phyloP scores from a whole-genome alignment of 2,797 vertebrate species.

The Alauda arvensis region DNA sequence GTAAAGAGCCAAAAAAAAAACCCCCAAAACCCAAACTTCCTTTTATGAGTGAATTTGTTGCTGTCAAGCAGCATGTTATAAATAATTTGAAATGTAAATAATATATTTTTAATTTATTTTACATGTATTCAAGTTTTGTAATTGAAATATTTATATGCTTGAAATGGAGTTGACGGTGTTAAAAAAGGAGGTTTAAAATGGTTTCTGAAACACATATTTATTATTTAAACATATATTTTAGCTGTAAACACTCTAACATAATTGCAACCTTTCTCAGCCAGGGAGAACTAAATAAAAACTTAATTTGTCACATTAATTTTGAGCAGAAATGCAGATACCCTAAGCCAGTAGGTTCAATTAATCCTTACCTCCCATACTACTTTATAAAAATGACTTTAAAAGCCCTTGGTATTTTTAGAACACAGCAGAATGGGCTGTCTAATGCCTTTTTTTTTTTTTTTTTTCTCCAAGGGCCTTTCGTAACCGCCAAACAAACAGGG shows the following conservation, averaged over 20 bases:
- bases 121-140: conserved; percentile 50
- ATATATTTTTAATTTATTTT: conserved; percentile 59
- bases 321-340: conserved; percentile 56
- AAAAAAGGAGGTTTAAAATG: conserved; percentile 54
- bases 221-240: conserved; percentile 67
- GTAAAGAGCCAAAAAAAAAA: background rate
- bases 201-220: conserved; percentile 55
- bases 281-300: conserved; percentile 60
- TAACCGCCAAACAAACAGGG: background rate
- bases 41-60: conserved; percentile 37
- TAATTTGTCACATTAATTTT: conserved; percentile 64
- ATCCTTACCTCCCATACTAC: conserved; percentile 48
- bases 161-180: conserved; percentile 60
- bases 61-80: conserved; percentile 40
- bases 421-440: conserved; percentile 15
- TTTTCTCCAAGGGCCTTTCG: background rate
- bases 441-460: conserved; percentile 21
- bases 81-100: conserved; percentile 63
- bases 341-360: conserved; percentile 59
- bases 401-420: conserved; percentile 43
- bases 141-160: conserved; percentile 68
- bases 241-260: conserved; percentile 58
- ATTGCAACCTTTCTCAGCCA: conserved; percentile 63
- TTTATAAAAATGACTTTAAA: conserved; percentile 58
- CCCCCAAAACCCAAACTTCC: background rate